phyloP scores from a whole-genome alignment of 2,797 vertebrate species.

The Sebastes paucispinis region DNA sequence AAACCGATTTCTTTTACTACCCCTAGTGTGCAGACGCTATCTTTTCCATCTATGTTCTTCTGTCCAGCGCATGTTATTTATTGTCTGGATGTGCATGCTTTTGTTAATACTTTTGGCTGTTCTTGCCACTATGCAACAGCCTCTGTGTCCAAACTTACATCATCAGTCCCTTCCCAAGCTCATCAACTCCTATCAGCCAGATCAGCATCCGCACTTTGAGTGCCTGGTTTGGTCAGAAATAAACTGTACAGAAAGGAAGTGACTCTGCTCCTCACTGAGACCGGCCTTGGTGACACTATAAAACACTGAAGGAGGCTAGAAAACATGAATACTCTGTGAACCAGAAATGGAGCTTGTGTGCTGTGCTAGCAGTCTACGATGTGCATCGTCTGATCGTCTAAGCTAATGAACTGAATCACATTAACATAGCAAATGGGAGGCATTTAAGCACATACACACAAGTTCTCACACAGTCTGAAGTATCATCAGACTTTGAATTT shows the following conservation, averaged over 20 bases:
- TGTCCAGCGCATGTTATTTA: too few relatives aligned
- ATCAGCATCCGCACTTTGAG: slow-evolving; percentile 1
- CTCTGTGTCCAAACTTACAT: neutral
- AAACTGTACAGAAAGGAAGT: slow-evolving; percentile 15
- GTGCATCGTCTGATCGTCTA: slow-evolving; percentile 31
- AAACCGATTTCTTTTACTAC: too few relatives aligned
- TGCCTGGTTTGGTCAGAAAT: slow-evolving; percentile 34
- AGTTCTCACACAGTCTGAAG: neutral
- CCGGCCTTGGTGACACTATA: slow-evolving; percentile 24
- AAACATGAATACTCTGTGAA: slow-evolving; percentile 28
- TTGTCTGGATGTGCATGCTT: neutral
- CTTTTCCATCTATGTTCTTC: too few relatives aligned
- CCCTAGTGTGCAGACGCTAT: too few relatives aligned
- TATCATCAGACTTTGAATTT: neutral
- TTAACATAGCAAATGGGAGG: slow-evolving; percentile 32
- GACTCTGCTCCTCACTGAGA: slow-evolving; percentile 33
- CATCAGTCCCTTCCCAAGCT: slow-evolving; percentile 7
- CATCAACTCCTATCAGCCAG: slow-evolving; percentile 6
- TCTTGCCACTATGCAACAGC: neutral
- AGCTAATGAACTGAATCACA: slow-evolving; percentile 32
- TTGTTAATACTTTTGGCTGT: neutral
- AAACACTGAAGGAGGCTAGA: slow-evolving; percentile 13
- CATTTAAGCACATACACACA: neutral
- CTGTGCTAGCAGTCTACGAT: slow-evolving; percentile 3
- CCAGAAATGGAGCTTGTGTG: slow-evolving; percentile 27